Evolutionary conservation across 2,113 vertebrate genomes (phyloP), one percentile per base, ranked within the genome.

Genomic region (Taurulus bubalis): DNA sequence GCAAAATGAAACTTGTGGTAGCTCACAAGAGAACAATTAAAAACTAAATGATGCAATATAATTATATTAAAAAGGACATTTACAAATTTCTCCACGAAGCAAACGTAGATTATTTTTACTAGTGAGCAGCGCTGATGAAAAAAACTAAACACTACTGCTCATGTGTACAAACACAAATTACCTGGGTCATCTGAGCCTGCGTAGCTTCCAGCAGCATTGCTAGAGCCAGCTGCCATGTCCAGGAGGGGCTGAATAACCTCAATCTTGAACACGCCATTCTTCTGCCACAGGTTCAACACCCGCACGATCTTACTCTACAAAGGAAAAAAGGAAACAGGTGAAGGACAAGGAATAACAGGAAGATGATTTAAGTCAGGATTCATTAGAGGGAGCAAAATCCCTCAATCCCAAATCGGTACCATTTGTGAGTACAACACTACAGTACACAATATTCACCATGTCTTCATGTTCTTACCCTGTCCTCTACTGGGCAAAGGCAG

Each of bases 241-340:
- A 99, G 81, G 56, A 99, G 97, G 42, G 98, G 98, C 38, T 99
- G 98, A 86, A 99, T 99, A 53, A 99, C 96, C 73, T 99, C 98
- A 49, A 99, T 99, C 94, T 97, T 99, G 90, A 99, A 99, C 14
- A 99, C 98, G 40, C 97, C 97, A 79, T 99, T 99, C 94, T 99
- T 99, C 92, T 99, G 98, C 98, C 98, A 99, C 84, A 99, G 95
- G 93, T 99, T 99, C 89, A 99, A 91, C 40, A 99, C 98, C 63
- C 98, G 96, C 58, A 99, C 98, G 74, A 99, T 98, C 92, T 99
- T 99, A 94, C 98, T 99, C 98, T 99, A 92, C 80, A 80, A 47
- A 84, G 47, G 45, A 28, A 73, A 71, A 65, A 20, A 28, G n/a
- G 9, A 64, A 20, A 34, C 3, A 26, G 1, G 22, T 74, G n/a